Evolutionary conservation across 1,140 invertebrate species (phyloP).

Genomic region (Hylaeus volcanicus): DNA sequence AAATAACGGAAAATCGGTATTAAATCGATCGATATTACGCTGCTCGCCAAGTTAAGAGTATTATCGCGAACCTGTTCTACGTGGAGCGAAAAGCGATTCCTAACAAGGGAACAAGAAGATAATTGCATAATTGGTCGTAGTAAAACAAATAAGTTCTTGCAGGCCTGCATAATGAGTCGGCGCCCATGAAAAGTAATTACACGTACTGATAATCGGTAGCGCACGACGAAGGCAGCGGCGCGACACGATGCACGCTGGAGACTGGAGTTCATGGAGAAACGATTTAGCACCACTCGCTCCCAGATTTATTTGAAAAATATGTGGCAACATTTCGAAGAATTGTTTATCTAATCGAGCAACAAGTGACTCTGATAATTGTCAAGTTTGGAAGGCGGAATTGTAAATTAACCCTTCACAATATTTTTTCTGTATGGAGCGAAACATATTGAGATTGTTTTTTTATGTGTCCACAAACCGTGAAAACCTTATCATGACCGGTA

Average conservation of each 20-base stretch:
- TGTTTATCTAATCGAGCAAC: neutral
- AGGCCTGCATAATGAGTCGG: conserved; percentile 47
- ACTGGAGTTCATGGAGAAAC: too few relatives aligned
- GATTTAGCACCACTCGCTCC: neutral
- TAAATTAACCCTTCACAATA: too few relatives aligned
- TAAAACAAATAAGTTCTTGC: conserved; percentile 66
- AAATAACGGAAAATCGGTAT: neutral
- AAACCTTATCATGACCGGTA: too few relatives aligned
- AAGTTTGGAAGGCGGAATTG: too few relatives aligned
- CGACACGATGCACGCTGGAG: conserved; percentile 4
- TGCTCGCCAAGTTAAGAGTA: conserved; percentile 31
- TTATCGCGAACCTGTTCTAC: conserved; percentile 56
- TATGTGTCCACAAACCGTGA: too few relatives aligned
- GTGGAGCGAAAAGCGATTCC: conserved; percentile 35
- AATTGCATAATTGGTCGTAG: conserved; percentile 71
- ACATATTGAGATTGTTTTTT: too few relatives aligned
- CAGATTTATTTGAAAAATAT: neutral
- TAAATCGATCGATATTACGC: conserved; percentile 41
- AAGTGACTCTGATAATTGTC: too few relatives aligned
- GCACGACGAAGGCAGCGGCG: conserved; percentile 19
- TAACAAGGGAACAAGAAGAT: conserved; percentile 59
- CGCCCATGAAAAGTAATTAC: conserved; percentile 56
- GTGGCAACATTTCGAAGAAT: neutral
- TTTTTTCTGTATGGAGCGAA: too few relatives aligned
- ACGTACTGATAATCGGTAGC: conserved; percentile 47